Percentiles rank a stretch among this genome's conserved stretches.
Conservation (phyloP, 2,113 vertebrate genomes). For the Lipophrys pholis region DNA sequence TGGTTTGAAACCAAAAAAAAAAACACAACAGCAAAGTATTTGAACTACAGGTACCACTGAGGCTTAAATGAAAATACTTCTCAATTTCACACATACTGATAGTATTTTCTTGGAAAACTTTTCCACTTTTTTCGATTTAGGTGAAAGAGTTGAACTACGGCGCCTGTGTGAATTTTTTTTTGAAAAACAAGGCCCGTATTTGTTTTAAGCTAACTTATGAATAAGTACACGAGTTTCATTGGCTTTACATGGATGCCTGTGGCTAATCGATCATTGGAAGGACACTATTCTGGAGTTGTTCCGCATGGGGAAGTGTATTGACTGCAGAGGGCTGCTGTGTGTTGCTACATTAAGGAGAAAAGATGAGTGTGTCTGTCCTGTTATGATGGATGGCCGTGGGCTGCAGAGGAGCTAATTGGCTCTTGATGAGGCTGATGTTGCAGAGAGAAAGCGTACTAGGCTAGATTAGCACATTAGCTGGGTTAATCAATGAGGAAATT, state of each 20-base stretch:
- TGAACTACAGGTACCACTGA: no score
- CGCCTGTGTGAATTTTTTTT: conserved; percentile 2
- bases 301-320: conserved; percentile 67
- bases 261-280: conserved; percentile 59
- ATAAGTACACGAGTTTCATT: conserved; percentile 32
- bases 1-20: no score
- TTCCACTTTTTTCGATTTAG: no score
- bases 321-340: conserved; percentile 62
- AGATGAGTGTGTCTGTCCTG: conserved; percentile 77
- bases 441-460: conserved; percentile 68
- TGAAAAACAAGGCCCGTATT: conserved; percentile 6
- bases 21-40: neutral
- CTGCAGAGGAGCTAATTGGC: conserved; percentile 77
- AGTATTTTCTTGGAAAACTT: conserved; percentile 1
- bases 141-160: neutral
- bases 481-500: conserved; percentile 79
- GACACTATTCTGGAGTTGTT: conserved; percentile 55
- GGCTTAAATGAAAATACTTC: neutral
- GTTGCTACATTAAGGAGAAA: conserved; percentile 73
- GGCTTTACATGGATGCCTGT: conserved; percentile 11
- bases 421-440: conserved; percentile 81
- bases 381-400: conserved; percentile 79
- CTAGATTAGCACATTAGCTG: conserved; percentile 79
- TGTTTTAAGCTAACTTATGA: conserved; percentile 17
- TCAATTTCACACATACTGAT: neutral